These are phyloP conservation scores for Achatina immaculata DNA, from an alignment of 1,140 invertebrate species.

Conservation along the genomic window DNA sequence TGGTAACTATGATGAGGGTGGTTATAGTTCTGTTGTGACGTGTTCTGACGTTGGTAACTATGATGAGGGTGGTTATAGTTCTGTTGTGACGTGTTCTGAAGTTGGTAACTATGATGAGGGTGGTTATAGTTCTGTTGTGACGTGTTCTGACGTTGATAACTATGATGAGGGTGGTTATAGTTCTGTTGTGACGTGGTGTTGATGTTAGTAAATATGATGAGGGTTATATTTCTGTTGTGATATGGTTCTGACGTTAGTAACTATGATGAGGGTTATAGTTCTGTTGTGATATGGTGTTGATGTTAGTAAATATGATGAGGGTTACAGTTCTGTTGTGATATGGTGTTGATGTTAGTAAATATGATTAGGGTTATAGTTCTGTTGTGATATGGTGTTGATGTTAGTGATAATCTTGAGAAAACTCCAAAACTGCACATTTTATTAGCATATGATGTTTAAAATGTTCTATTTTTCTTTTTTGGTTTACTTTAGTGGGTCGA, in stretches of 20 bases:
- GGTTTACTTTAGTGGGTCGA: too few species aligned
- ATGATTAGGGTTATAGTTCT: not conserved
- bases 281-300: not conserved
- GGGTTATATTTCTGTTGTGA: not conserved
- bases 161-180: not conserved
- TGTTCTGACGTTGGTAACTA: too few species aligned
- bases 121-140: not conserved
- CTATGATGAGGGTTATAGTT: not conserved
- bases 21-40: too few species aligned
- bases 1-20: too few species aligned
- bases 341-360: not conserved
- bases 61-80: not conserved
- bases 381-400: not conserved
- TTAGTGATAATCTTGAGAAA: not conserved
- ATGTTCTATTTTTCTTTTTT: too few species aligned
- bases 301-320: not conserved
- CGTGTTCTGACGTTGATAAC: not conserved
- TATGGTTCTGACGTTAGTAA: not conserved
- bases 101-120: not conserved
- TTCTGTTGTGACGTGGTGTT: not conserved
- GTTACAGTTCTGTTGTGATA: not conserved
- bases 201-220: not conserved
- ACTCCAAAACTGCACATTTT: too few species aligned
- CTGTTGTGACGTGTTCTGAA: too few species aligned
- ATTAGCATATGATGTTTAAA: too few species aligned